Base-by-base conservation (phyloP, 1,140 invertebrate genomes). In the Ceratina calcarata region DNA sequence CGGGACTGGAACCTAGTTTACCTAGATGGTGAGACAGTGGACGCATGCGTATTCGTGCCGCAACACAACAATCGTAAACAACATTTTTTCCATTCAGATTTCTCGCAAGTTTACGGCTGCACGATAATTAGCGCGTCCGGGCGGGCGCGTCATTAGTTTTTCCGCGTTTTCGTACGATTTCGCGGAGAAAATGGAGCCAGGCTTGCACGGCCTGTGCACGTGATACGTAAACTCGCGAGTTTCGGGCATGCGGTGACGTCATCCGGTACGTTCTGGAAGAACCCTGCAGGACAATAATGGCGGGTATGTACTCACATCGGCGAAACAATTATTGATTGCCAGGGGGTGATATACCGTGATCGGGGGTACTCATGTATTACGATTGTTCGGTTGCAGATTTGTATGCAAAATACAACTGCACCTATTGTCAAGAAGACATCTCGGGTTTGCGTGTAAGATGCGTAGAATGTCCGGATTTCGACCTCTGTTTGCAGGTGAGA, bases 351-450 rank as follows among this genome's bases (percentile, higher is more conserved):
- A 18, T n/a, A n/a, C 7, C 37, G 37, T 10, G 37, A 22, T 62
- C n/a, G 4, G 45, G 13, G 2, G 27, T 7, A 10, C 12, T 4
- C 10, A 66, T 76, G 13, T 53, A 66, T 69, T 49, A 68, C 24
- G 45, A 57, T 55, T 32, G 45, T 66, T 72, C 80, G 73, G 82
- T 94, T 94, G 65, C 89, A 94, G 94, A 94, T 91, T 91, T 97
- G 80, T 97, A 97, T 91, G 95, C 95, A 20, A 97, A 96, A 93
- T 96, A 97, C 92, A 95, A 94, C 91, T 99, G 98, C 93, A 97
- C 96, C 84, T 97, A 98, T 94, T 99, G 98, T 92, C 97, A 98
- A 93, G 96, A 97, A 93, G 96, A 98, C 93, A 97, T 98, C 78
- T 94, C 94, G 82, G 97, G 97, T 64, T 94, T 98, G 71, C 94